Evolutionary conservation across 2,113 vertebrate species (phyloP).

Genomic region (Podocnemis expansa): DNA sequence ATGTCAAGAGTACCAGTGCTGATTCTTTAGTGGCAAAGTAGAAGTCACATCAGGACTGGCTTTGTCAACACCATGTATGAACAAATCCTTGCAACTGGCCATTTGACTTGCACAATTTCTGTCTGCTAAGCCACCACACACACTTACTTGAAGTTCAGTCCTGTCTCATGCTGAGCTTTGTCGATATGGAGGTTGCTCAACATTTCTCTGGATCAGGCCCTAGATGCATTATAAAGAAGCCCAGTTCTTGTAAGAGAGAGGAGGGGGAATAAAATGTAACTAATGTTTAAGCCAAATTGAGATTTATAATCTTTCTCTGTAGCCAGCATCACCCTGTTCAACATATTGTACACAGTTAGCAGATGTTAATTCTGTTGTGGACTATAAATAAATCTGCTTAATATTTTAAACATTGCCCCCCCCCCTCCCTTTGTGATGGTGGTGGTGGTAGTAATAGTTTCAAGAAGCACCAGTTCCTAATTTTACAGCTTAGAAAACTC

Average conservation of each 20-base stretch:
- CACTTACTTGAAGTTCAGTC: rapidly evolving
- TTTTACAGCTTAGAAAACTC: neutral
- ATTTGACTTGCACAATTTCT: neutral
- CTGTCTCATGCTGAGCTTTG: neutral
- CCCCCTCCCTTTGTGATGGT: neutral
- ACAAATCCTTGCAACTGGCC: neutral
- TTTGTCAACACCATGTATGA: rapidly evolving
- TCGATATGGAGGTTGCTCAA: rapidly evolving
- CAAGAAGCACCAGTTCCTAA: neutral
- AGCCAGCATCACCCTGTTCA: rapidly evolving
- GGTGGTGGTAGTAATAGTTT: rapidly evolving
- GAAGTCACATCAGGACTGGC: rapidly evolving
- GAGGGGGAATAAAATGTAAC: rapidly evolving
- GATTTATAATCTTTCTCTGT: rapidly evolving
- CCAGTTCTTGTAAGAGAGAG: rapidly evolving
- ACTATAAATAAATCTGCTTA: neutral
- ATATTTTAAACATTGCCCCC: rapidly evolving
- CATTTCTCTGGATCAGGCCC: no score
- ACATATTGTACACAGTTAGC: neutral
- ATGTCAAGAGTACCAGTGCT: rapidly evolving
- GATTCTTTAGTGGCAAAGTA: rapidly evolving
- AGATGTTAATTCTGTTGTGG: neutral
- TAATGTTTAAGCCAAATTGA: no score
- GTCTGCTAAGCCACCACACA: rapidly evolving
- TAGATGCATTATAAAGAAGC: rapidly evolving